Evolutionary conservation across 23 tunicate species (phyloP), one percentile per base, ranked within the genome.

Genomic region (Styela plicata): DNA sequence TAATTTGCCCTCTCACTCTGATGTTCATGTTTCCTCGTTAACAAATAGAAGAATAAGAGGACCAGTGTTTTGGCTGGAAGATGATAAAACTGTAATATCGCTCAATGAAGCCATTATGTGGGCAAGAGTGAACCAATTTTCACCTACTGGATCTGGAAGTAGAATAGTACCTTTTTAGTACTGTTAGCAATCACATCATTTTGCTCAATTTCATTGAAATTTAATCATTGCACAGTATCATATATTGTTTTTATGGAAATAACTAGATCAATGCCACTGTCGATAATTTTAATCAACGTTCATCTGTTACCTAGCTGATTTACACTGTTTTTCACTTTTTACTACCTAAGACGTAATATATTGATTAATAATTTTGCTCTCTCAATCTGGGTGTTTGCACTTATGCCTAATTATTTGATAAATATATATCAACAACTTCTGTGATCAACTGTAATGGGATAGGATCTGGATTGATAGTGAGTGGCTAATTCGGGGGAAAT

Each of bases 21-120:
- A 87, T 29, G 68, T 34, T 5, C 79, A 83, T n/a, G 64, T 80
- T 32, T 91, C 97, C 16, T 83, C 97, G 7, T 75, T 91, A 3
- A 74, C 97, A 30, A 80, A 79, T 36, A 83, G 26, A 63, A 79
- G 80, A 61, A 91, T 91, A 24, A 67, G 30, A 86, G 98, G 98
- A 31, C 70, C 87, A n/a, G 70, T 70, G 64, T 82, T 84, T 32
- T 74, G 34, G 44, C 80, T 93, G 32, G 98, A 93, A 19, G 98
- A 93, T 66, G 82, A 64, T 18, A 82, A 84, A 61, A 90, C 93
- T 23, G 89, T 88, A 31, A 63, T 93, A 24, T 88, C 98, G 19
- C 71, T 66, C 34, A 85, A 88, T 71, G 98, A 93, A 70, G 98
- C 98, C 70, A 74, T 93, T 61, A 93, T 93, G 93, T 93, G 98